These are phyloP conservation scores for Telmatochromis sp. DNA, from an alignment of 2,113 vertebrate genomes.

Conservation along the genomic window DNA sequence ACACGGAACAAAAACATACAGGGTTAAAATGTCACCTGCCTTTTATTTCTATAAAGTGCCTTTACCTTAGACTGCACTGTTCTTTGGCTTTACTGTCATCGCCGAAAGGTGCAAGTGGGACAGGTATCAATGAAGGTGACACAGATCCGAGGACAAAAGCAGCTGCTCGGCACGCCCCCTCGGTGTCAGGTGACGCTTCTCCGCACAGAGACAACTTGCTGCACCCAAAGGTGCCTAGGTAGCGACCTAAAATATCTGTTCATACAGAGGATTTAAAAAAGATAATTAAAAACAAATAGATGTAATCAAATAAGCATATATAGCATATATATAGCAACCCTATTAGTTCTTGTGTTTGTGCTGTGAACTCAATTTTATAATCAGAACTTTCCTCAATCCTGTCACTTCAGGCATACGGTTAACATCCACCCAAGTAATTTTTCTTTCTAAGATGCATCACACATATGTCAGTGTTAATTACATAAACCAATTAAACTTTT, in stretches of 20 bases:
- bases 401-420: neutral
- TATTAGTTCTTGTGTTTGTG: neutral
- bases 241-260: neutral
- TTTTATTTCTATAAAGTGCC: neutral
- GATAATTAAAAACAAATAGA: neutral
- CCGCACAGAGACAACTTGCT: neutral
- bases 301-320: neutral
- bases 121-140: conserved; percentile 17
- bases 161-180: neutral
- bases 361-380: neutral
- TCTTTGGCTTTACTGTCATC: neutral
- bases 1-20: neutral
- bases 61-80: conserved; percentile 26
- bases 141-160: neutral
- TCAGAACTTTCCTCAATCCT: neutral
- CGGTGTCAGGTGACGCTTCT: conserved; percentile 15
- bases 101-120: neutral
- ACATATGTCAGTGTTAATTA: conserved; percentile 51
- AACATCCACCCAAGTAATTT: neutral
- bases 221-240: neutral
- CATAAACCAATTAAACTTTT: conserved; percentile 53
- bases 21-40: neutral
- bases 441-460: neutral
- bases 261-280: neutral
- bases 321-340: neutral